Base-by-base conservation (phyloP, 2,113 vertebrate genomes). In the Charina bottae region DNA sequence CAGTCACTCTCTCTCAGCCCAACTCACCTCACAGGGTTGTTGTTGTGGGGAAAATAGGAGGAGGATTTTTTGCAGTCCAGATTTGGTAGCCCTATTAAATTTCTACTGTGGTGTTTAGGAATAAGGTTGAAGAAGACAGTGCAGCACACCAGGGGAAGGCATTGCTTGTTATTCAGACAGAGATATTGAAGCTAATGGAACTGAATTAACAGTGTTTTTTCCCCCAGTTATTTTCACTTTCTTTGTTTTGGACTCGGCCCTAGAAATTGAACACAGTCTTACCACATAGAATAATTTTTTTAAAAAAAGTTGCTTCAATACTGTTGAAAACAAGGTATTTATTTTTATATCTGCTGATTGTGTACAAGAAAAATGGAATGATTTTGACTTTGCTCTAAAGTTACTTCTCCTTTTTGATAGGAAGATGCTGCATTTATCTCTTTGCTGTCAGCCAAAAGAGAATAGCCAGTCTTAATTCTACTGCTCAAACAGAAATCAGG, bases 401-500 rank as follows among this genome's bases (percentile, higher is more conserved):
- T 58, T 68, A 10, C 62, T 72, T n/a, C 2, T 89, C 8, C 62
- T 54, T 64, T 37, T 23, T 59, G 54, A 11, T 24, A 68, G 26
- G 1, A 23, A 49, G 58, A 83, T 60, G 59, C 2, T 42, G 85
- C 55, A 85, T 85, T 85, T 85, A 23, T 26, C 19, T 23, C 37
- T 46, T 6, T 12, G 13, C 49, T 17, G 3, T 0, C 85, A 58
- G 83, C 85, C 46, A 60, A 1, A 0, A 85, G 42, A 15, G 4
- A 54, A 64, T 53, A 68, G 0, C 19, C 23, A 46, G 24, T 78
- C 46, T 78, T 26, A n/a, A 33, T 49, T 93, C 62, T 90, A 88
- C n/a, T 46, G 83, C 33, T 83, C 55, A 0, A 0, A 85, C 11
- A 0, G 24, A 10, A 55, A 56, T 21, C 53, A 89, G 89, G 54